Percentiles rank a stretch among this genome's conserved stretches.
Evolutionary conservation across 2,888 invertebrate species (phyloP).

Genomic region (Drosophila paranaensis): DNA sequence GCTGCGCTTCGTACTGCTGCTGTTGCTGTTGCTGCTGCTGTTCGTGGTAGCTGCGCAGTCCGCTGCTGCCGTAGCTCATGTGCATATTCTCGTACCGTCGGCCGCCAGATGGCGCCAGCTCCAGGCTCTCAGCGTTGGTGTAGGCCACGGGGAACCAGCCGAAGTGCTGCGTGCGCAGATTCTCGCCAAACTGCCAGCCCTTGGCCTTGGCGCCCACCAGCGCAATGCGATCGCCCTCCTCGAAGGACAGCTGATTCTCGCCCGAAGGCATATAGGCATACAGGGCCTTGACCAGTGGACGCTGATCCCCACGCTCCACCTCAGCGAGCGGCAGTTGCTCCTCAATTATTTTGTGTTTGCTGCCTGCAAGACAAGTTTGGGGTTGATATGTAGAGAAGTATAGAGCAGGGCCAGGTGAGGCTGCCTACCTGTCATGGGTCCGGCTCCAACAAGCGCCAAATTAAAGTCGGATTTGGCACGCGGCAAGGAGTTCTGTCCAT

Average conservation of each 20-base stretch:
- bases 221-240: constrained; percentile 95
- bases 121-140: constrained; percentile 90
- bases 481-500: constrained; percentile 85
- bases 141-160: constrained; percentile 99
- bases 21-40: constrained; percentile 70
- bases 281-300: constrained; percentile 92
- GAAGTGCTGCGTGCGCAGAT: constrained; percentile 94
- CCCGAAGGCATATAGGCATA: constrained; percentile 95
- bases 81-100: constrained; percentile 82
- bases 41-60: constrained; percentile 77
- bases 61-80: constrained; percentile 77
- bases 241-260: constrained; percentile 96
- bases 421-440: constrained; percentile 47
- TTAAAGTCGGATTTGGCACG: constrained; percentile 96
- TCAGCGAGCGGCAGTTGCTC: constrained; percentile 52
- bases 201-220: constrained; percentile 95
- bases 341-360: constrained; percentile 69
- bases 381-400: too few species aligned
- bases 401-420: background rate
- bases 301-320: constrained; percentile 86
- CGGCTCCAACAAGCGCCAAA: constrained; percentile 85
- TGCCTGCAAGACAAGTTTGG: constrained; percentile 37
- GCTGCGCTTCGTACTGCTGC: constrained; percentile 74
- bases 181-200: constrained; percentile 99
- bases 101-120: constrained; percentile 34